These are phyloP conservation scores for Acleris cristana DNA, from an alignment of 2,888 invertebrate genomes.

Conservation along the genomic window DNA sequence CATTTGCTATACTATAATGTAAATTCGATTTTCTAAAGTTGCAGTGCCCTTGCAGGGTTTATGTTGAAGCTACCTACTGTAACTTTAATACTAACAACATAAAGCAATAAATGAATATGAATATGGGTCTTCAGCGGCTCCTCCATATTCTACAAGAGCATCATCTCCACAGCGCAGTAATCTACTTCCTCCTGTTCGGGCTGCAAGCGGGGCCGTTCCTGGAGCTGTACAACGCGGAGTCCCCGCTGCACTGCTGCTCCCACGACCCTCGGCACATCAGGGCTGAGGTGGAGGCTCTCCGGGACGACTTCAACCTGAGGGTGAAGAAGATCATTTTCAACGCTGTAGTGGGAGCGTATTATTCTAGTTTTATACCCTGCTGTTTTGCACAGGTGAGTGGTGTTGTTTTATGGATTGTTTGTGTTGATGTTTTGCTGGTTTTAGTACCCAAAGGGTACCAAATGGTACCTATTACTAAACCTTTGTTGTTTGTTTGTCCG, in stretches of 20 bases:
- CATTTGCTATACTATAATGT: too few species aligned
- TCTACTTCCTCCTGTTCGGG: constrained; percentile 93
- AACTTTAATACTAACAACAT: too few species aligned
- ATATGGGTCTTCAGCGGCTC: too few species aligned
- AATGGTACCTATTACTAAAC: too few species aligned
- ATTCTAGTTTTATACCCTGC: constrained; percentile 94
- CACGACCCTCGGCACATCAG: constrained; percentile 88
- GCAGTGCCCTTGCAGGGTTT: too few species aligned
- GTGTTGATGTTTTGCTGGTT: too few species aligned
- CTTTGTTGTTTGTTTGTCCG: too few species aligned
- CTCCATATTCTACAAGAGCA: background rate
- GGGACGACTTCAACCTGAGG: constrained; percentile 94
- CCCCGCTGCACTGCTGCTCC: constrained; percentile 90
- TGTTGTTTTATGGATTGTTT: background rate
- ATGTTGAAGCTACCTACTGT: too few species aligned
- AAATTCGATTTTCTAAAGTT: too few species aligned
- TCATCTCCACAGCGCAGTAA: constrained; percentile 85
- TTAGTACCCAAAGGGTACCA: too few species aligned
- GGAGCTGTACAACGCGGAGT: constrained; percentile 81
- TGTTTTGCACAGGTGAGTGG: constrained; percentile 91
- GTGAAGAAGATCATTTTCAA: constrained; percentile 94
- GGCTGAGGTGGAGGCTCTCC: constrained; percentile 92
- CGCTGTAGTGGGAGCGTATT: constrained; percentile 93
- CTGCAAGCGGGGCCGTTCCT: constrained; percentile 90
- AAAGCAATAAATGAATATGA: too few species aligned